Percentiles rank a stretch among this genome's conserved stretches.
Evolutionary conservation across 2,888 invertebrate species (phyloP).

Genomic region (Epinotia demarniana): DNA sequence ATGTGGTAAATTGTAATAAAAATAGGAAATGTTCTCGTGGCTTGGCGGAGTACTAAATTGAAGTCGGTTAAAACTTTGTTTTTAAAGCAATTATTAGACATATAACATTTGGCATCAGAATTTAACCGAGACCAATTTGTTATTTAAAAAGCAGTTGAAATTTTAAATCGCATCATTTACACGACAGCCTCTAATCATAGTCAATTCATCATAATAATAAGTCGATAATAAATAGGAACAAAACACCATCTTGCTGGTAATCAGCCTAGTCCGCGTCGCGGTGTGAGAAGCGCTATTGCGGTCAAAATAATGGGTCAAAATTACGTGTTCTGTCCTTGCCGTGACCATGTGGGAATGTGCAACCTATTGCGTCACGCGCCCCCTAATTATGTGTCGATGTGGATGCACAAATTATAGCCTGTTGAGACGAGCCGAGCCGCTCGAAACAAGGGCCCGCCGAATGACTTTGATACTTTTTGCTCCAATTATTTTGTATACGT

Average conservation of each 20-base stretch:
- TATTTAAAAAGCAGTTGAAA: constrained; percentile 20
- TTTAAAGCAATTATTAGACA: no score
- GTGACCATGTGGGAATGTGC: constrained; percentile 75
- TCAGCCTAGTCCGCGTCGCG: constrained; percentile 47
- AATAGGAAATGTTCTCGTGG: no score
- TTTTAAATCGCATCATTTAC: constrained; percentile 16
- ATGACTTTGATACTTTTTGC: constrained; percentile 61
- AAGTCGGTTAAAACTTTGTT: no score
- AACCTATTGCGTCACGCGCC: constrained; percentile 76
- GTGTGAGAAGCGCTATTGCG: constrained; percentile 72
- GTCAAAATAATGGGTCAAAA: constrained; percentile 80
- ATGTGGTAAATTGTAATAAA: no score
- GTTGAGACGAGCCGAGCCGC: constrained; percentile 54
- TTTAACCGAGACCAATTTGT: background rate
- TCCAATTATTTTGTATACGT: constrained; percentile 51
- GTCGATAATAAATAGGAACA: constrained; percentile 39
- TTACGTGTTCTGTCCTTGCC: constrained; percentile 78
- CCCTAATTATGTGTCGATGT: constrained; percentile 77
- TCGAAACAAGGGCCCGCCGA: constrained; percentile 58
- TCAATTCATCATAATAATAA: constrained; percentile 38
- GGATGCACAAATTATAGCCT: constrained; percentile 81
- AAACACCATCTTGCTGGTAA: constrained; percentile 37
- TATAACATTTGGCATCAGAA: constrained; percentile 4
- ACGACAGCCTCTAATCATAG: constrained; percentile 39
- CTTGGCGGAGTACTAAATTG: no score